phyloP scores from a whole-genome alignment of 2,113 vertebrate species.

The Cryptotis parvus region DNA sequence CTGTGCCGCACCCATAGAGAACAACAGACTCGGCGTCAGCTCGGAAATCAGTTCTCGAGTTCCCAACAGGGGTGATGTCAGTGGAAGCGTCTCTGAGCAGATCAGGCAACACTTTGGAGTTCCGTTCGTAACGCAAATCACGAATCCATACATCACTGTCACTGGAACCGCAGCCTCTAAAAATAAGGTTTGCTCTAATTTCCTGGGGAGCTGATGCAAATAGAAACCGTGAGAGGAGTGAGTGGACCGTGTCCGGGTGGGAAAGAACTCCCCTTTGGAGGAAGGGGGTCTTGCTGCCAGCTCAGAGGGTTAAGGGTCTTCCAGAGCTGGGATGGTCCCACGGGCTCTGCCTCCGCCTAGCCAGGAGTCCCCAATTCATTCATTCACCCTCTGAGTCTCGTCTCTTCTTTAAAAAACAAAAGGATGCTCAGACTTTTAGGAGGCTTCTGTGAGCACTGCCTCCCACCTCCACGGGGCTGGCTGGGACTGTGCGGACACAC shows the following conservation, averaged over 20 bases:
- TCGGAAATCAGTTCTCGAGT: constrained; percentile 30
- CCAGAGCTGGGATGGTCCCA: not conserved
- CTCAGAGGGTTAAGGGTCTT: not conserved
- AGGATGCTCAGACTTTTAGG: no score
- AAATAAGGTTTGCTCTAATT: constrained; percentile 79
- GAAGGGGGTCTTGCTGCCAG: not conserved
- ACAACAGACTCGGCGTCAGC: not conserved
- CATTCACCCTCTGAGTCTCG: not conserved
- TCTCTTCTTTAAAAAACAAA: not conserved
- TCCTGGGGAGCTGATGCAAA: constrained; percentile 50
- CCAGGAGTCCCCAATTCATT: not conserved
- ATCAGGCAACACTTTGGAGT: not conserved
- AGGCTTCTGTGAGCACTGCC: not conserved
- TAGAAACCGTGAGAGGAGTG: constrained; percentile 3
- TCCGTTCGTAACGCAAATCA: not conserved
- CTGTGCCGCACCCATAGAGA: not conserved
- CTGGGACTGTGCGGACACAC: accelerated
- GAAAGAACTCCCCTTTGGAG: constrained; percentile 26
- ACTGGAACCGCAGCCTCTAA: constrained; percentile 23
- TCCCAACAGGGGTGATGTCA: not conserved
- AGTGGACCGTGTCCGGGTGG: not conserved
- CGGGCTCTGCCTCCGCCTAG: not conserved
- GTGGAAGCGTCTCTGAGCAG: constrained; percentile 25
- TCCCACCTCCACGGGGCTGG: no score
- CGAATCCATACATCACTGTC: constrained; percentile 45